Evolutionary conservation across 2,888 invertebrate genomes (phyloP).

Genomic region (Pogonocherus hispidulus): DNA sequence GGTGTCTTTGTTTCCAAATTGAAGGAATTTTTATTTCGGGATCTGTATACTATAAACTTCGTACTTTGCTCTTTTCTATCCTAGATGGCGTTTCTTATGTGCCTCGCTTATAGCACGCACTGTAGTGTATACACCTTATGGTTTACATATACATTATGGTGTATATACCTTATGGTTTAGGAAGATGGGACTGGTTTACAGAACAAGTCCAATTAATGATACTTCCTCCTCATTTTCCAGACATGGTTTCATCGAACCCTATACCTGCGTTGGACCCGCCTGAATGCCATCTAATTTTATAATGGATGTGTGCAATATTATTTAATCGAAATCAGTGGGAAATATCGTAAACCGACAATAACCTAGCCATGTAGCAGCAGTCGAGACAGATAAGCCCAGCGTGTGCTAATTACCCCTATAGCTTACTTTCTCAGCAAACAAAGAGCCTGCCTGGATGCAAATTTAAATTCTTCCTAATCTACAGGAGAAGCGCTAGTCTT

Average conservation of each 20-base stretch:
- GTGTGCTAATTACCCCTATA: slow-evolving; percentile 53
- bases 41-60: too few species aligned
- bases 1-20: too few species aligned
- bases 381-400: slow-evolving; percentile 51
- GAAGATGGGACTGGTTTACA: too few species aligned
- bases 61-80: too few species aligned
- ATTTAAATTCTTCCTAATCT: slow-evolving; percentile 51
- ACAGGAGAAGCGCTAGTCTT: slow-evolving; percentile 41
- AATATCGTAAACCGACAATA: slow-evolving; percentile 40
- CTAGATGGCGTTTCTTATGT: too few species aligned
- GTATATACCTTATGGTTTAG: too few species aligned
- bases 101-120: too few species aligned
- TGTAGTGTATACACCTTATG: too few species aligned
- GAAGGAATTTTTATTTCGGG: too few species aligned
- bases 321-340: slow-evolving; percentile 40
- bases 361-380: slow-evolving; percentile 39
- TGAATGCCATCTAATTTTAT: slow-evolving; percentile 20
- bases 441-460: slow-evolving; percentile 49
- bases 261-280: too few species aligned
- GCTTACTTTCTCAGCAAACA: slow-evolving; percentile 34
- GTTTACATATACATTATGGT: too few species aligned
- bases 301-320: slow-evolving; percentile 40
- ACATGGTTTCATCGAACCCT: background rate
- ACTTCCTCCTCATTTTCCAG: background rate
- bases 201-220: too few species aligned